phyloP scores from a whole-genome alignment of 2,888 invertebrate genomes.

The Vannuccia rotundouncinata region DNA sequence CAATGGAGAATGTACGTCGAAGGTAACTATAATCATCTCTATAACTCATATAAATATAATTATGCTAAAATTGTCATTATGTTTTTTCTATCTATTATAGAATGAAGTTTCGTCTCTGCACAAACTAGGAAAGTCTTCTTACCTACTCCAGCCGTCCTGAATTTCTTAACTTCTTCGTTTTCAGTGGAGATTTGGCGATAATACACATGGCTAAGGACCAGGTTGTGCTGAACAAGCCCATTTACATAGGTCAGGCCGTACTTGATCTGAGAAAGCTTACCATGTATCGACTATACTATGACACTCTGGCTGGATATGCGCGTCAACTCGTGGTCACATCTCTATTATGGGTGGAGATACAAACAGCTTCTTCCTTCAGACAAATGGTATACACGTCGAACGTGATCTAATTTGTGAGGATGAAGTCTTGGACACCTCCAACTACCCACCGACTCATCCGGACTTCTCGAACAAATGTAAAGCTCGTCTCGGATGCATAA shows the following conservation, averaged over 20 bases:
- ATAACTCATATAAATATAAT: neutral
- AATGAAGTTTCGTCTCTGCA: neutral
- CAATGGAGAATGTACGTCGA: neutral
- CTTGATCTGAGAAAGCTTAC: neutral
- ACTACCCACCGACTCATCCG: neutral
- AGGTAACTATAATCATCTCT: neutral
- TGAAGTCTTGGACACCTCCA: neutral
- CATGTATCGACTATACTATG: neutral
- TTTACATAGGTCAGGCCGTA: neutral
- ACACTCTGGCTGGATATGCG: neutral
- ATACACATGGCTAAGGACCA: neutral
- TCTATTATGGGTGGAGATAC: neutral
- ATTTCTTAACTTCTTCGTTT: neutral
- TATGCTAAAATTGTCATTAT: too few relatives aligned
- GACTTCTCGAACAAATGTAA: neutral
- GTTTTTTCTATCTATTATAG: neutral
- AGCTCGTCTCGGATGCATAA: neutral
- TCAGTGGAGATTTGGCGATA: neutral
- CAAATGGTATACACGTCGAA: neutral
- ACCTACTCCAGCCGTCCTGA: neutral
- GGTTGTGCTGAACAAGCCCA: neutral
- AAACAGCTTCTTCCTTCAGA: neutral
- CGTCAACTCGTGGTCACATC: neutral
- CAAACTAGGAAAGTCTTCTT: neutral
- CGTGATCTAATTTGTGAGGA: neutral